phyloP scores from a whole-genome alignment of 2,113 vertebrate genomes.

The Zapornia atra region DNA sequence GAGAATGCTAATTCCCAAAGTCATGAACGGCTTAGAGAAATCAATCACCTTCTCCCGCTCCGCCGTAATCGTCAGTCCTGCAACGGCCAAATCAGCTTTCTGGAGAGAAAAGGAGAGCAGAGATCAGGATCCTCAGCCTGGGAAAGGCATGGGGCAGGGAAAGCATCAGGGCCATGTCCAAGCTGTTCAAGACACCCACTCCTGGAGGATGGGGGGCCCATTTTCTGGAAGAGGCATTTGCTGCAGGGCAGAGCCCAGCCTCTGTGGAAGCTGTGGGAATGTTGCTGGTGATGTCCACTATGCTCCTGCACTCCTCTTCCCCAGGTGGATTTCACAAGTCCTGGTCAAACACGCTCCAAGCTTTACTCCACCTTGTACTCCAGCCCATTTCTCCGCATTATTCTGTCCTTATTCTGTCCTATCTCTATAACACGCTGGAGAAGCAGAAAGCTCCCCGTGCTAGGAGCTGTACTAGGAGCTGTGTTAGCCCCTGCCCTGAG shows the following conservation, averaged over 20 bases:
- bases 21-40: constrained; percentile 99
- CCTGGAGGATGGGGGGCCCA: background rate
- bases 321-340: rapidly evolving
- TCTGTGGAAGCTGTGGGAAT: background rate
- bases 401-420: background rate
- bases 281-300: background rate
- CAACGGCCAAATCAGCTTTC: constrained; percentile 97
- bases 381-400: rapidly evolving
- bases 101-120: constrained; percentile 61
- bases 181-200: rapidly evolving
- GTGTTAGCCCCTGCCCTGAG: background rate
- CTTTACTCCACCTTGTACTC: background rate
- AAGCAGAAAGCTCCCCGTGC: background rate
- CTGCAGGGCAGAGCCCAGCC: background rate
- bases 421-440: background rate
- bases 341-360: background rate
- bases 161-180: background rate
- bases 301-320: background rate
- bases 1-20: constrained; percentile 97
- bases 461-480: background rate
- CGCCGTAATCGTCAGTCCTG: constrained; percentile 93
- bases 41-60: constrained; percentile 98
- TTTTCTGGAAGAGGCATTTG: rapidly evolving
- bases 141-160: background rate
- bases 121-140: background rate